Conservation (phyloP, 2,797 vertebrate genomes). For the Coendou prehensilis region DNA sequence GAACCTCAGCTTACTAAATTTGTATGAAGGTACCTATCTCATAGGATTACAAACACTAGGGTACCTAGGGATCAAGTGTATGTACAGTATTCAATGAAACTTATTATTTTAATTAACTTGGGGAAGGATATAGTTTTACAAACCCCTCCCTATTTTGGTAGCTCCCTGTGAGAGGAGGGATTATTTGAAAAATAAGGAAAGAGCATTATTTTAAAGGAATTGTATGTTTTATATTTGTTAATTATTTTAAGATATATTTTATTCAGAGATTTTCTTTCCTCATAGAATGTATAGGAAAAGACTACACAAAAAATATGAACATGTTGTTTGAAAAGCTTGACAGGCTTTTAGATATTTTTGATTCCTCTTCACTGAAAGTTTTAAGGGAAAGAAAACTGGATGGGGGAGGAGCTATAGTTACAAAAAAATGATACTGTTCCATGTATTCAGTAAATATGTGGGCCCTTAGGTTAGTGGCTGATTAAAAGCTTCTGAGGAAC, state of each 20-base stretch:
- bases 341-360: slow-evolving; percentile 19
- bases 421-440: not conserved
- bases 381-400: not conserved
- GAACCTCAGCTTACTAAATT: not conserved
- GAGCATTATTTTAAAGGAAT: not conserved
- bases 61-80: not conserved
- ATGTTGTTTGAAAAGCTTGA: not conserved
- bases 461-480: not conserved
- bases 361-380: not conserved
- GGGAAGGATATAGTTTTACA: not conserved
- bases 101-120: not conserved
- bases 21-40: not conserved
- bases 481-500: not conserved
- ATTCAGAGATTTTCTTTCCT: not conserved
- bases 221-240: not conserved
- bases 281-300: not conserved
- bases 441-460: not conserved
- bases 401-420: not conserved
- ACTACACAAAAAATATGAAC: not conserved
- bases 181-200: not conserved
- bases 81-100: not conserved
- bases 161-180: not conserved
- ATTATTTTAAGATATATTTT: not conserved
- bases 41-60: not conserved
- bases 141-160: not conserved